Conservation (phyloP, 2,888 invertebrate species). For the Caenorhabditis virilis region DNA sequence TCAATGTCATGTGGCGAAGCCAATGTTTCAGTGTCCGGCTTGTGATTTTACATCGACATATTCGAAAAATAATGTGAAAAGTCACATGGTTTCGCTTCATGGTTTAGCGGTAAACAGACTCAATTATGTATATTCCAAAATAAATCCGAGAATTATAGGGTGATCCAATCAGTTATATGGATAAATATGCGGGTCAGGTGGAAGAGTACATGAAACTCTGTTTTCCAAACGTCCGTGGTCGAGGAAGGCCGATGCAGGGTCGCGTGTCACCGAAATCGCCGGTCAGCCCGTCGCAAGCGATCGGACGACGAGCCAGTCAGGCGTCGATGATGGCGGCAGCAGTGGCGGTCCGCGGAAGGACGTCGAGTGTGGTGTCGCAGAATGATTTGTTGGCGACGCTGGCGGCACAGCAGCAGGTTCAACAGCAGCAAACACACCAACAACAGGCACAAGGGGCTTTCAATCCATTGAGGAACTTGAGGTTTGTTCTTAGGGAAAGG, state of each 20-base stretch:
- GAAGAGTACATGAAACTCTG: conserved; percentile 68
- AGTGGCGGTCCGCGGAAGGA: neutral
- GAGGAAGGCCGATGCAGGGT: conserved; percentile 66
- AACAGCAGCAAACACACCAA: conserved; percentile 10
- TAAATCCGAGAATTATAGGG: conserved; percentile 24
- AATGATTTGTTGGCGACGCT: conserved; percentile 28
- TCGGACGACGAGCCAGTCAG: conserved; percentile 15
- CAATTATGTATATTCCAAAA: neutral
- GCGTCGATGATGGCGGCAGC: conserved; percentile 3
- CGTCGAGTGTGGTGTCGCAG: conserved; percentile 26
- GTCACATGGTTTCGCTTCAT: conserved; percentile 68
- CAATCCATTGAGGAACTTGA: conserved; percentile 24
- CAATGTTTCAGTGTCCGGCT: conserved; percentile 68
- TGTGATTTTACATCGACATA: conserved; percentile 68
- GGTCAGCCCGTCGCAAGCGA: conserved; percentile 29
- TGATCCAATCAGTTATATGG: conserved; percentile 68
- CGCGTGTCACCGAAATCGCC: conserved; percentile 47
- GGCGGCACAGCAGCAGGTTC: conserved; percentile 36
- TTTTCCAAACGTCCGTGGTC: conserved; percentile 66
- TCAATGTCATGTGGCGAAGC: conserved; percentile 67
- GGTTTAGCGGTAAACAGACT: conserved; percentile 56
- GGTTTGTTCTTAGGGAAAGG: too few species aligned
- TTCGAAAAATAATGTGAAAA: conserved; percentile 68
- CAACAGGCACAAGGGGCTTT: conserved; percentile 4
- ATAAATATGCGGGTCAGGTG: conserved; percentile 67